phyloP scores from a whole-genome alignment of 2,113 vertebrate genomes.

The Sylvicapra grimmia region DNA sequence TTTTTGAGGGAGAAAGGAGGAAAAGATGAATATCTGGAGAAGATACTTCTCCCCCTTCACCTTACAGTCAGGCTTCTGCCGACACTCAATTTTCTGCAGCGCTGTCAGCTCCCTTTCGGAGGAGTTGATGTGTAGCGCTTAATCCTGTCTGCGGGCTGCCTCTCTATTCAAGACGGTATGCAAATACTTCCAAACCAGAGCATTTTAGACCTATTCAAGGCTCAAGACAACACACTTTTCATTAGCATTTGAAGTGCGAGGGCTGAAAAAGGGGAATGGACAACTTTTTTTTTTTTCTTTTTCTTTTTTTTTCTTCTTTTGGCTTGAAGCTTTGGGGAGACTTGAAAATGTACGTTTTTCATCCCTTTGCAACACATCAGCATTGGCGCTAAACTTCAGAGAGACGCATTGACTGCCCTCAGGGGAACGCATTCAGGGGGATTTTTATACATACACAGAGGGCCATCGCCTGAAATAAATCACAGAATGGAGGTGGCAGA shows the following conservation, averaged over 20 bases:
- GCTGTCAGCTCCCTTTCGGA: constrained; percentile 44
- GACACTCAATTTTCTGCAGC: constrained; percentile 53
- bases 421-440: constrained; percentile 66
- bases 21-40: background rate
- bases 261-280: constrained; percentile 59
- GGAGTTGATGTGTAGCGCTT: constrained; percentile 53
- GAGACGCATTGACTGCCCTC: constrained; percentile 67
- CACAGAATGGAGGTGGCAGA: constrained; percentile 64
- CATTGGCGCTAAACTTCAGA: constrained; percentile 61
- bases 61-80: constrained; percentile 17
- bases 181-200: constrained; percentile 58
- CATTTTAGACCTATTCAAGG: constrained; percentile 56
- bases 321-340: constrained; percentile 62
- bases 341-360: constrained; percentile 74
- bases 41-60: background rate
- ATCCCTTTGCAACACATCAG: constrained; percentile 58
- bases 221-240: constrained; percentile 63
- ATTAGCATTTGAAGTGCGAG: constrained; percentile 66
- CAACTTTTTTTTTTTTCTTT: constrained; percentile 39
- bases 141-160: constrained; percentile 60
- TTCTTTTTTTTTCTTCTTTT: constrained; percentile 11
- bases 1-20: constrained; percentile 47
- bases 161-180: constrained; percentile 69
- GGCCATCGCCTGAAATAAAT: constrained; percentile 68
- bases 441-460: constrained; percentile 63